Evolutionary conservation across 2,888 invertebrate species (phyloP), one percentile per base, ranked within the genome.

Genomic region (Subacronicta megacephala): DNA sequence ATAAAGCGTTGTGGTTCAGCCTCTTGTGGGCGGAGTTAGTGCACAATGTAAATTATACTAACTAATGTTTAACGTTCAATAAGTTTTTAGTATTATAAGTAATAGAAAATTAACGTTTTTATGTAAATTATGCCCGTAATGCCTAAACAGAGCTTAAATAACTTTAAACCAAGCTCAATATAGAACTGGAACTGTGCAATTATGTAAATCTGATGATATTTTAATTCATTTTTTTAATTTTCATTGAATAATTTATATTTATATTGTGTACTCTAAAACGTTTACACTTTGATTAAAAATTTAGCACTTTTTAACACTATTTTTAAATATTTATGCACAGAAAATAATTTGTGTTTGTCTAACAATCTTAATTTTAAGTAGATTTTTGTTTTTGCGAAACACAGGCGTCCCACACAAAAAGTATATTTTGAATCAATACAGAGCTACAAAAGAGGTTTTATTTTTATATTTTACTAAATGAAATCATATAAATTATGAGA

Each of bases 301-400:
- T 72, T 74, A 60, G 67, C 72, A 72, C 75, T 66, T 71, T 65
- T 49, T 16, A 61, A 58, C 23, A 55, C 54, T 63, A 49, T 71
- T 71, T 31, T 69, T 63, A 57, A 67, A 63, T 63, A 51, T 67
- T 62, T 58, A 47, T 75, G 76, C 74, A 74, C 76, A 58, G 65
- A 59, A 57, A 54, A 54, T 46, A 40, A 57, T 38, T 60, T 68
- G 45, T 64, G 62, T 54, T 62, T 62, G 51, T 67, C 50, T 66
- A 58, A 61, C 31, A 7, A 56, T 66, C 41, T 57, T 62, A 63
- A 62, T 75, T 51, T n/a, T 67, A 61, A 58, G 60, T 62, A 64
- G 57, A 63, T 56, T 53, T 73, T 56, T 61, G 18, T 49, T 55
- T 56, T 44, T 43, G 35, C 37, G 40, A 44, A 13, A 16, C 3